Base-by-base conservation (phyloP, 2,888 invertebrate species). In the Pseudococcus jackbeardsleyi region DNA sequence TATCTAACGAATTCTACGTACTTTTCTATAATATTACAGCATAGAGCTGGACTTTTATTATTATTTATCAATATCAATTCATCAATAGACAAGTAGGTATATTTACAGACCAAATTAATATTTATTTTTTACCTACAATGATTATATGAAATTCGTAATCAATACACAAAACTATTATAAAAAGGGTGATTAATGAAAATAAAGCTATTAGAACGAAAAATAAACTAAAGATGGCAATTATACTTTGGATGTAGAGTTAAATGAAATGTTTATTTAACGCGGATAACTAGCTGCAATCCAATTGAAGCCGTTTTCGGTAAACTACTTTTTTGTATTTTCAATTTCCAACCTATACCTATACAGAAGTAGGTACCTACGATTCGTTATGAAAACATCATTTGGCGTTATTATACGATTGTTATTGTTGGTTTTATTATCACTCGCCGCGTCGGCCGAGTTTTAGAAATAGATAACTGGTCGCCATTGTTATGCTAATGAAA, bases 401-500 rank as follows among this genome's bases (percentile, higher is more conserved):
- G 64, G 72, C 87, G 79, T 77, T 87, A 79, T 87, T 87, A 87
- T 87, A 77, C 39, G 54, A 22, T 77, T 87, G 48, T 87, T 87
- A 87, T 87, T 87, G 87, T 87, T 87, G 87, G 77, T 79, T 87
- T 87, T 87, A 87, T 87, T 87, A 87, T 87, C 87, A 77, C 39
- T 33, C 26, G 72, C 54, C 12, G 42, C 42, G 42, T 8, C 42
- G 42, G 5, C 9, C 42, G n/a, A 77, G 77, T 77, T 77, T 77
- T 77, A 39, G 77, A 77, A 77, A 86, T 68, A 46, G 87, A 77
- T 87, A 72, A 79, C 87, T 79, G 87, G 50, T 87, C 87, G 17
- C 48, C n/a, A 87, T 87, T 87, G 87, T 87, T 87, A 87, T 87
- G 87, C 50, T 77, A 87, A 87, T 87, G 87, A 87, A 87, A 87